phyloP scores from a whole-genome alignment of 2,888 invertebrate species.

The Miltochrista miniata region DNA sequence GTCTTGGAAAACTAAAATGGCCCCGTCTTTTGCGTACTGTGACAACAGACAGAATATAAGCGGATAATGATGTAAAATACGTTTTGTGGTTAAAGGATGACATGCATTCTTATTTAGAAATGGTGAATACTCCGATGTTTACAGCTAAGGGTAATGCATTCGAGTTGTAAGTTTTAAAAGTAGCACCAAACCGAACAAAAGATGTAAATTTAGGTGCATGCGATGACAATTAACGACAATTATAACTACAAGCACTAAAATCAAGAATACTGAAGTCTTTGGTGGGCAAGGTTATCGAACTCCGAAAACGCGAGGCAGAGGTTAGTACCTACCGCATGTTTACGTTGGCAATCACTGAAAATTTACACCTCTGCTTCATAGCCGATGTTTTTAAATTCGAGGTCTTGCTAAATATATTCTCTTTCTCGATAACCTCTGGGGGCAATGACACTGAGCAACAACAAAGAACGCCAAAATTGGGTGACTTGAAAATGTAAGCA shows the following conservation, averaged over 20 bases:
- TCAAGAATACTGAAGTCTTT: slow-evolving; percentile 8
- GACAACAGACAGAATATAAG: not conserved
- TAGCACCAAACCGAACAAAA: no score
- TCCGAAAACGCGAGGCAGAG: slow-evolving; percentile 49
- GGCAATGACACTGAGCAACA: slow-evolving; percentile 60
- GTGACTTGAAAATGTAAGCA: slow-evolving; percentile 58
- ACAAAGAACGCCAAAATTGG: slow-evolving; percentile 62
- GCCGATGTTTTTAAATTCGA: slow-evolving; percentile 55
- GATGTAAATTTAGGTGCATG: not conserved
- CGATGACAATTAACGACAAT: not conserved
- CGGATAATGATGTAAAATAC: slow-evolving; percentile 5
- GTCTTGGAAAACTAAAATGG: slow-evolving; percentile 1
- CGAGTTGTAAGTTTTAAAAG: no score
- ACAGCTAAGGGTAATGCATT: slow-evolving; percentile 22
- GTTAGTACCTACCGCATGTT: slow-evolving; percentile 49
- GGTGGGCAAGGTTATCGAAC: slow-evolving; percentile 59
- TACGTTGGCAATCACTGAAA: slow-evolving; percentile 67
- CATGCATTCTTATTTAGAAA: no score
- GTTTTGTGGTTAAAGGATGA: no score
- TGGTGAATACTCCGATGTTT: slow-evolving; percentile 43
- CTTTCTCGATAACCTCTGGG: slow-evolving; percentile 59
- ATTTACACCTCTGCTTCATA: slow-evolving; percentile 64
- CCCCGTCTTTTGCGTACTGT: not conserved
- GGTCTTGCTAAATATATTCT: slow-evolving; percentile 63
- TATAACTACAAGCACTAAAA: not conserved